phyloP scores from a whole-genome alignment of 2,888 invertebrate genomes.

The Drosophila helvetica region DNA sequence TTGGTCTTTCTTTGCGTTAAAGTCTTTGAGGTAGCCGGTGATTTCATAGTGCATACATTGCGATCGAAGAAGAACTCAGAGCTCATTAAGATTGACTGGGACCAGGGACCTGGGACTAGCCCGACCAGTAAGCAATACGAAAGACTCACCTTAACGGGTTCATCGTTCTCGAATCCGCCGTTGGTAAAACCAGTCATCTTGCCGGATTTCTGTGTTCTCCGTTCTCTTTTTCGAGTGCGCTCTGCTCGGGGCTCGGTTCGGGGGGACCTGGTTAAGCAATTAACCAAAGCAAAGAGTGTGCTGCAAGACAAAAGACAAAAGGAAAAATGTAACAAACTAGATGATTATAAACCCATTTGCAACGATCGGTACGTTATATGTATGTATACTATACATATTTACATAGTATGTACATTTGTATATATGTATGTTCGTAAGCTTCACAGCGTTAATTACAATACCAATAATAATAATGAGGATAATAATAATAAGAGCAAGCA shows the following conservation, averaged over 20 bases:
- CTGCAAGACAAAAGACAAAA: constrained; percentile 25
- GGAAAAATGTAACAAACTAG: constrained; percentile 14
- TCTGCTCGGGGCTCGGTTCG: no score
- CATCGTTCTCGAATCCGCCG: constrained; percentile 83
- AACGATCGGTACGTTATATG: constrained; percentile 13
- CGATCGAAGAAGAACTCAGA: no score
- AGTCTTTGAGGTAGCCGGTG: no score
- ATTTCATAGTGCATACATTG: no score
- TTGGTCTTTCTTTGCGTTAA: no score
- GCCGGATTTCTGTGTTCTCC: constrained; percentile 35
- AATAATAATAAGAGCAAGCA: constrained; percentile 38
- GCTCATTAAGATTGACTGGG: no score
- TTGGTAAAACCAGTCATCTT: constrained; percentile 83
- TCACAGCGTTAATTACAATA: constrained; percentile 45
- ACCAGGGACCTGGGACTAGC: no score
- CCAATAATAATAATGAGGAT: constrained; percentile 45
- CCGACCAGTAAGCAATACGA: no score
- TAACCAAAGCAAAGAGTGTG: constrained; percentile 30
- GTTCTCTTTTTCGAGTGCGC: neutral
- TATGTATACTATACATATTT: neutral
- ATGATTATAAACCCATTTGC: constrained; percentile 9
- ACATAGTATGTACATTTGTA: neutral
- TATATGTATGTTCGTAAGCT: constrained; percentile 30
- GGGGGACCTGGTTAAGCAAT: constrained; percentile 40
- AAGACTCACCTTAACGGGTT: constrained; percentile 82